Base-by-base conservation (phyloP, 2,797 vertebrate species). In the Rhincodon typus region DNA sequence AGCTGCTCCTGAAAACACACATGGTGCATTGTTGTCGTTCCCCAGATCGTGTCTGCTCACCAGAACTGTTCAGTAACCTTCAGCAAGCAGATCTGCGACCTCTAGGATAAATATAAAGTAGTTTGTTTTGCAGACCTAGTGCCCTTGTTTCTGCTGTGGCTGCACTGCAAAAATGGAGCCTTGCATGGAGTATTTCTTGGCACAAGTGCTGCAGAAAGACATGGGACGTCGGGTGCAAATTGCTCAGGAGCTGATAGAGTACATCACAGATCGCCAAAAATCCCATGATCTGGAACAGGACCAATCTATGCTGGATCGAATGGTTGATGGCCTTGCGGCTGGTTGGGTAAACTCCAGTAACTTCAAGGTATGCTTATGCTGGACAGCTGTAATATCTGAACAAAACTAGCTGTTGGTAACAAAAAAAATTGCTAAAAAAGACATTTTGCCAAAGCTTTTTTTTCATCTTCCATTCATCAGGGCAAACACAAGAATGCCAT, bases 321-420 rank as follows among this genome's bases (percentile, higher is more conserved):
- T 99, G 98, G 98, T 99, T 67, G 99, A 99, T 95, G 98, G 98
- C 96, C 98, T 99, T 30, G 99, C 99, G 96, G 98, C 98, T 96
- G 99, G 98, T 96, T 99, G 99, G 99, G 99, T 99, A 96, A 99
- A 99, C 97, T 99, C 98, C 96, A 99, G 99, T 97, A 99, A 99
- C 98, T 99, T 99, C 69, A 99, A 99, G 99, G 99, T 99, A 98
- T 98, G 98, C 50, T 38, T 42, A 15, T 46, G 46, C 13, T 72
- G 50, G 66, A 79, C 13, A 79, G 53, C 46, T 91, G 25, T n/a
- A 57, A 95, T 77, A 77, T 77, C 42, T 5, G 21, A 30, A 97
- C 96, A 97, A 96, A 96, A 96, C 96, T 96, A 96, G 96, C 96
- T 97, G 96, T 96, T 96, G 96, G 97, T 96, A 96, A 96, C 96